Evolutionary conservation across 2,888 invertebrate species (phyloP).

Genomic region (Heteromyza rotundicornis): DNA sequence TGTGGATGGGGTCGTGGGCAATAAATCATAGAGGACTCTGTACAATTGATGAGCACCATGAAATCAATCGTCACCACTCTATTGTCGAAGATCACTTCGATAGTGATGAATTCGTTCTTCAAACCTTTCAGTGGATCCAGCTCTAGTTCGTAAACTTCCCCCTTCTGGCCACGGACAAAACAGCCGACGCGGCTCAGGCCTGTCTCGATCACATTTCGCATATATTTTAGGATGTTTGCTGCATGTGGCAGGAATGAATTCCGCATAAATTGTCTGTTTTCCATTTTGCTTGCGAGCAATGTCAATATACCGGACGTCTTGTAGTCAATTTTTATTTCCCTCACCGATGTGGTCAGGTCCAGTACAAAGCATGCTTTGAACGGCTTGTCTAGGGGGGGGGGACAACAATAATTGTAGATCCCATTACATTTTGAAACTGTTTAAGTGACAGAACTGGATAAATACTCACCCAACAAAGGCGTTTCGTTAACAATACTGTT

Average conservation of each 20-base stretch:
- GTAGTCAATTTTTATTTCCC: too few relatives aligned
- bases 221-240: slow-evolving; percentile 15
- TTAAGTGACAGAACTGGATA: too few relatives aligned
- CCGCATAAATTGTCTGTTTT: too few relatives aligned
- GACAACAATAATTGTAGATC: too few relatives aligned
- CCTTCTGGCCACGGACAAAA: slow-evolving; percentile 29
- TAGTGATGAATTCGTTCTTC: neutral
- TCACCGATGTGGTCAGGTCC: too few relatives aligned
- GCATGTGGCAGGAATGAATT: too few relatives aligned
- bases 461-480: too few relatives aligned
- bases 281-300: too few relatives aligned
- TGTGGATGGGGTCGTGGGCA: slow-evolving; percentile 9
- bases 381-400: too few relatives aligned
- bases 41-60: slow-evolving; percentile 18
- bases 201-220: slow-evolving; percentile 15
- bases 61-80: slow-evolving; percentile 17
- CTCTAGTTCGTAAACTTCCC: slow-evolving; percentile 30
- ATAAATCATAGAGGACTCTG: neutral
- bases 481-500: slow-evolving; percentile 6
- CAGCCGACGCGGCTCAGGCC: slow-evolving; percentile 19
- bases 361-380: too few relatives aligned
- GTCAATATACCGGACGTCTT: too few relatives aligned
- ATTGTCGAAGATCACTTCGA: slow-evolving; percentile 11
- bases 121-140: neutral
- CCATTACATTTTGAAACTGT: too few relatives aligned